Base-by-base conservation (phyloP, 2,113 vertebrate genomes). In the Gallinago media region DNA sequence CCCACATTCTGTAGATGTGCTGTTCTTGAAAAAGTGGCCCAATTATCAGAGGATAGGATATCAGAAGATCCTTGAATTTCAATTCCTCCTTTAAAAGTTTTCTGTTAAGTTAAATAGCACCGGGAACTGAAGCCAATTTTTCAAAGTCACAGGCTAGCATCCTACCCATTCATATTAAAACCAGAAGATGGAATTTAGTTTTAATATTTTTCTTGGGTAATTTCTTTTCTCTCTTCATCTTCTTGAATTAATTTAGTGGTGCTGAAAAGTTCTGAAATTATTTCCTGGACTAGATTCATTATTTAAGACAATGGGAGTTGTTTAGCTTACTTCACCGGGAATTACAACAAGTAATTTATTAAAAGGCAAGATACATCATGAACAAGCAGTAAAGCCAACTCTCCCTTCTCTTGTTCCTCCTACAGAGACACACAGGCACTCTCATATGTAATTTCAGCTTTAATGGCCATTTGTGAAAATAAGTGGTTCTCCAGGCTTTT, bases 201-300 rank as follows among this genome's bases (percentile, higher is more conserved):
- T 79, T 63, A 63, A 31, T 73, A 31, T 77, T 86, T 85, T 93
- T 32, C 67, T 71, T 85, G 85, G 42, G 29, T 80, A 71, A 80
- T 85, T n/a, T 78, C 2, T 95, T 90, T 85, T 70, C 78, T 80
- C 80, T 88, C 67, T 88, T 90, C 42, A 34, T 78, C 38, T 74
- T 88, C 71, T 94, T 90, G 94, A 92, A 88, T 83, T 90, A 77
- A 95, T 96, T 93, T 92, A 67, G 56, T 59, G 42, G 78, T 67
- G 93, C 61, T 96, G 96, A 96, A 96, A 96, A 89, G 82, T 80
- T 93, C 63, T 86, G 75, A 92, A 92, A 67, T 83, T 27, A 42
- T 95, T 92, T 93, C 63, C 67, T 96, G 90, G 79, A 36, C 38
- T 92, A 74, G 82, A 83, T 85, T 65, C 55, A 85, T 92, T 94